Evolutionary conservation across 2,888 invertebrate species (phyloP), one percentile per base, ranked within the genome.

Genomic region (Dynastes hyllus): DNA sequence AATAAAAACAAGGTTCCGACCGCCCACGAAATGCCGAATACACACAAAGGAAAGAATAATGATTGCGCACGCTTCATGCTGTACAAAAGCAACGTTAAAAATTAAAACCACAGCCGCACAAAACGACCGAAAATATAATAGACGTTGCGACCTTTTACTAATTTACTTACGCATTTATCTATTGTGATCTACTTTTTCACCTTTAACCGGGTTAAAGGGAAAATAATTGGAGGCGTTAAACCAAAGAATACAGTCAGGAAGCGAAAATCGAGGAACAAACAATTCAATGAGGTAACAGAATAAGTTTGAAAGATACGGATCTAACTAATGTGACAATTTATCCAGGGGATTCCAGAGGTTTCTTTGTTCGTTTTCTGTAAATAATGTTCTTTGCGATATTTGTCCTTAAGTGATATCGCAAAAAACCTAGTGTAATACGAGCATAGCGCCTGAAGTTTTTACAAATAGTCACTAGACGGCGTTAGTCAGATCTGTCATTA

Each of bases 41-140:
- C 22, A 58, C 22, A 58, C 55, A 58, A 58, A 58, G 22, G 22
- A 45, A 16, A 55, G 55, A 55, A 55, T 22, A 55, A 55, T 55
- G 55, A 55, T 22, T 55, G 22, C 55, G 55, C 16, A 55, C 55
- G 6, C 22, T 55, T 55, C 22, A 11, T 2, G 16, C 5, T 16
- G 22, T 4, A 55, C 27, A 55, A 55, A 22, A 55, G 16, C 8
- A 55, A 22, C 5, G 22, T 55, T 55, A 55, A 55, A 22, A 55
- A 55, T 55, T 55, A 53, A 16, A 53, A 53, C 53, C 4, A 55
- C 22, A 22, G 55, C 22, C 16, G 2, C 8, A 1, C 55, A 55
- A 4, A 32, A 32, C 5, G 32, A 32, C 32, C 32, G 32, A 32
- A 55, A 16, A 55, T 55, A 55, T 55, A 55, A 55, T 22, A 53